phyloP scores from a whole-genome alignment of 1,140 invertebrate species.

The Drosophila lacertosa region DNA sequence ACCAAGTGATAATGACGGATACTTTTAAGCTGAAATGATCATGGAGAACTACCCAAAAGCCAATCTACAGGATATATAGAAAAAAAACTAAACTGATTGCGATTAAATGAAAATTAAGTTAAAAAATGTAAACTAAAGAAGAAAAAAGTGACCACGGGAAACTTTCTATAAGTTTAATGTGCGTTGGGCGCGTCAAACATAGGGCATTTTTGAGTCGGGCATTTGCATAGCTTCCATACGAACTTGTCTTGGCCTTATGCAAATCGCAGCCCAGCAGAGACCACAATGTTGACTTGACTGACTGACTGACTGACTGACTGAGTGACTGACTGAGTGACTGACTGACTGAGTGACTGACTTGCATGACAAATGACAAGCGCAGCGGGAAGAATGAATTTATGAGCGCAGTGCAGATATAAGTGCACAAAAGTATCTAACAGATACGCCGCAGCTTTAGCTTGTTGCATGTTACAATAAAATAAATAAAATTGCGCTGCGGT shows the following conservation, averaged over 20 bases:
- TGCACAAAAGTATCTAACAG: conserved; percentile 77
- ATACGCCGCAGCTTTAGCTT: conserved; percentile 33
- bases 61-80: no score
- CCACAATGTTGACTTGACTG: conserved; percentile 47
- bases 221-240: conserved; percentile 3
- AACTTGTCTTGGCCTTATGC: conserved; percentile 49
- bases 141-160: no score
- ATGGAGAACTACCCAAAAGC: no score
- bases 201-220: conserved; percentile 28
- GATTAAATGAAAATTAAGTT: no score
- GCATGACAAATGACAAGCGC: conserved; percentile 64
- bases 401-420: conserved; percentile 71
- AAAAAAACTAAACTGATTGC: no score
- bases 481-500: conserved; percentile 32
- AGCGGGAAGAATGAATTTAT: conserved; percentile 64
- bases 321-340: conserved; percentile 48
- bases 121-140: no score
- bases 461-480: conserved; percentile 52
- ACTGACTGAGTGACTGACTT: conserved; percentile 55
- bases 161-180: no score
- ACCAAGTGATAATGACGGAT: no score
- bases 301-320: conserved; percentile 29
- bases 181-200: not conserved
- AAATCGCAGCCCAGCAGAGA: conserved; percentile 38
- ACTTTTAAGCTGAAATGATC: no score